A percentile compares a stretch with the other conserved stretches of the same genome.
phyloP scores from a whole-genome alignment of 64 coral and sea anemone species.

The Montipora cactus region DNA sequence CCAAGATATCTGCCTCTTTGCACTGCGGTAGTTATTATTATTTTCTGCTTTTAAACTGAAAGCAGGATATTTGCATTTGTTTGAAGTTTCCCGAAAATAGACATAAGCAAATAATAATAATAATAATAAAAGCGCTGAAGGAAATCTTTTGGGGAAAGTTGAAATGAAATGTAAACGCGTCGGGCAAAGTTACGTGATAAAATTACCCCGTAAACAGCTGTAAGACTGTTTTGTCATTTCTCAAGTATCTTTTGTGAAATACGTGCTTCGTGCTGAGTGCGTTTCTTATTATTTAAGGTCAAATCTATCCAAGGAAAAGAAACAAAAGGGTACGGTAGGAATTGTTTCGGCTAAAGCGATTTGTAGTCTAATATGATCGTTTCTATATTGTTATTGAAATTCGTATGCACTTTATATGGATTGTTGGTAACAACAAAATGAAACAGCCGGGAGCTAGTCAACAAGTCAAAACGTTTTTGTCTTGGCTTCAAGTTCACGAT shows the following conservation, averaged over 20 bases:
- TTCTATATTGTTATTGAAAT: constrained; percentile 14
- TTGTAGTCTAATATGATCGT: not conserved
- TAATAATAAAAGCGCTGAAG: not conserved
- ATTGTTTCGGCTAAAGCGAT: constrained; percentile 12
- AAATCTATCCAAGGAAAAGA: not conserved
- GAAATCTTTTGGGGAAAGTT: no score
- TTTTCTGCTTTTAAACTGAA: not conserved
- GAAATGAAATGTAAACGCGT: not conserved
- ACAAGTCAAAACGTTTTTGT: not conserved
- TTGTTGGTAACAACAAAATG: not conserved
- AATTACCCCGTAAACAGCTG: not conserved
- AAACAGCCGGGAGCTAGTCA: not conserved
- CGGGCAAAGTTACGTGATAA: not conserved
- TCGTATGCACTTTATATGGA: not conserved
- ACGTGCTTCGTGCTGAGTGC: not conserved
- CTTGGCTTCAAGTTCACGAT: not conserved
- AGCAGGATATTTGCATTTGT: not conserved
- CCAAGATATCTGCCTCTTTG: no score
- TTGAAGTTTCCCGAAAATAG: constrained; percentile 7
- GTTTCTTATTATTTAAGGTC: not conserved
- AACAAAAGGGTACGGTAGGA: not conserved
- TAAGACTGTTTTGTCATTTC: not conserved
- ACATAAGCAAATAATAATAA: not conserved
- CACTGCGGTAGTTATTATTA: no score
- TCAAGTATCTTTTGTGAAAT: not conserved